phyloP scores from a whole-genome alignment of 2,113 vertebrate genomes.

The Narcine bancroftii region DNA sequence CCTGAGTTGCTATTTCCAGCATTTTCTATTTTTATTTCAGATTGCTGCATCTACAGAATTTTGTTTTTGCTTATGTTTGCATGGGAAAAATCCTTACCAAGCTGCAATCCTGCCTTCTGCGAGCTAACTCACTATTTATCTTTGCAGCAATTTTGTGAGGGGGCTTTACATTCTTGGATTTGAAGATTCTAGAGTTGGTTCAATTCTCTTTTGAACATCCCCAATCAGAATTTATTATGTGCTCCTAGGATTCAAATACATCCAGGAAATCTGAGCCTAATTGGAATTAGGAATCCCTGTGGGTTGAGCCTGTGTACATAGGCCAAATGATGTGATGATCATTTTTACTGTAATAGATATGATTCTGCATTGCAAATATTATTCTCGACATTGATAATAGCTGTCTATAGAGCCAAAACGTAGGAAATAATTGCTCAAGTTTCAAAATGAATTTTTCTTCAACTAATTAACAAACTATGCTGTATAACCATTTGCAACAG shows the following conservation, averaged over 20 bases:
- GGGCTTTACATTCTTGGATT: not conserved
- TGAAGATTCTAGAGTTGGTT: not conserved
- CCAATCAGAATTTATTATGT: not conserved
- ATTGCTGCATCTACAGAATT: no score
- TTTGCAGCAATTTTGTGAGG: not conserved
- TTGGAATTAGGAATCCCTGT: not conserved
- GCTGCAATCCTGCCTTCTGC: not conserved
- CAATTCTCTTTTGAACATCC: not conserved
- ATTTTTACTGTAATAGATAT: not conserved
- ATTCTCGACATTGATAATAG: not conserved
- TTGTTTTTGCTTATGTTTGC: not conserved
- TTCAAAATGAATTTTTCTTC: not conserved
- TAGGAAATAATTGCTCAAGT: slow-evolving; percentile 6
- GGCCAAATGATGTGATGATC: not conserved
- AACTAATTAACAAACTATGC: not conserved
- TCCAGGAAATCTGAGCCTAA: not conserved
- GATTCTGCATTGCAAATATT: not conserved
- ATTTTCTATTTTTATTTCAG: no score
- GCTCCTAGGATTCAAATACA: not conserved
- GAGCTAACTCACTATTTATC: not conserved
- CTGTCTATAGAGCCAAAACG: not conserved
- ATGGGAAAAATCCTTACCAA: not conserved
- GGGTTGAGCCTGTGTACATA: not conserved
- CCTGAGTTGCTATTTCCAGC: no score
- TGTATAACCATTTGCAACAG: not conserved